A percentile compares a stretch with the other conserved stretches of the same genome.
phyloP scores from a whole-genome alignment of 2,113 vertebrate genomes.

The Sigmodon hispidus region DNA sequence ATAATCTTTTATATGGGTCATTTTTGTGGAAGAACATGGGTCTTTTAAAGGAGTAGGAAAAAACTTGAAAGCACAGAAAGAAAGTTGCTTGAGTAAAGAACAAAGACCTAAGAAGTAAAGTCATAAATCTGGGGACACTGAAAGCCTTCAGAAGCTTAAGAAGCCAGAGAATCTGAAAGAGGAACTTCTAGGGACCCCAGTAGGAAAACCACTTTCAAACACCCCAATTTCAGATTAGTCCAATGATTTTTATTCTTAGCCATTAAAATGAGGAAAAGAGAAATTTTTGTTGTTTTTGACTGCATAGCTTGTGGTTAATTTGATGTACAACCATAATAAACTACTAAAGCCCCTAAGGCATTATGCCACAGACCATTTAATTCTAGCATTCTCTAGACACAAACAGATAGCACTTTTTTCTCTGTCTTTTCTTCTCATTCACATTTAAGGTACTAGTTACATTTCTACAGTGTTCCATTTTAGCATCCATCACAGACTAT shows the following conservation, averaged over 20 bases:
- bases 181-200: background rate
- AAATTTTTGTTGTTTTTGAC: background rate
- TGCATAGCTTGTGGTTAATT: background rate
- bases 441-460: background rate
- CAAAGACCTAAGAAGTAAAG: background rate
- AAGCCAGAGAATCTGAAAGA: background rate
- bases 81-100: background rate
- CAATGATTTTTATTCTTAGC: background rate
- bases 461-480: background rate
- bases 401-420: background rate
- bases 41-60: background rate
- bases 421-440: background rate
- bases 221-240: background rate
- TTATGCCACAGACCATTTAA: background rate
- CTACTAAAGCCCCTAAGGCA: background rate
- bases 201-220: accelerated
- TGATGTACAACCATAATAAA: background rate
- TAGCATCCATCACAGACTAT: background rate
- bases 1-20: background rate
- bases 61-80: background rate
- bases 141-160: background rate
- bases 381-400: background rate
- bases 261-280: background rate
- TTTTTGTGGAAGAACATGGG: background rate
- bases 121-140: background rate